Evolutionary conservation across 92 coral and sea anemone species (phyloP).

Genomic region (Epizoanthus ramosus): DNA sequence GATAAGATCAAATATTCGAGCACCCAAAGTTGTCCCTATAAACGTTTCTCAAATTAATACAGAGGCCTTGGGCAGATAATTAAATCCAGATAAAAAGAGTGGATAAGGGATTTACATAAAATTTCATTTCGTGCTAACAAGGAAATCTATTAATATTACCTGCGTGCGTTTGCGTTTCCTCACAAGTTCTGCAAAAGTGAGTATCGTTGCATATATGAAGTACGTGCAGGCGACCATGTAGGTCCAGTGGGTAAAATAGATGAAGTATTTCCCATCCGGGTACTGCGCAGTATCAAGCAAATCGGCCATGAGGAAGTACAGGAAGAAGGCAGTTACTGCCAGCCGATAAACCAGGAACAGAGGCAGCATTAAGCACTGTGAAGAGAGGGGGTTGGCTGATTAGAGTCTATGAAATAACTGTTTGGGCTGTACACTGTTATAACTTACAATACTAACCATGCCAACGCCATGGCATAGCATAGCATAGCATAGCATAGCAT

Average conservation of each 20-base stretch:
- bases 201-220: background rate
- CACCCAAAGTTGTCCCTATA: no score
- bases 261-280: background rate
- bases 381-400: background rate
- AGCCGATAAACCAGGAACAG: background rate
- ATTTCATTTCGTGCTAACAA: background rate
- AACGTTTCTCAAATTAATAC: no score
- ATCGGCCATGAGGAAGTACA: background rate
- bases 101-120: no score
- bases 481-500: no score
- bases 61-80: no score
- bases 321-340: background rate
- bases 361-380: background rate
- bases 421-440: no score
- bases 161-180: background rate
- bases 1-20: no score
- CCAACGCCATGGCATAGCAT: no score
- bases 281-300: background rate
- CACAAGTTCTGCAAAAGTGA: background rate
- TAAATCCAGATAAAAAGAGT: no score
- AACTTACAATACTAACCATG: no score
- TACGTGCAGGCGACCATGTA: background rate
- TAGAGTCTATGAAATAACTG: no score
- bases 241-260: conserved; percentile 5
- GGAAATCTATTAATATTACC: background rate